These are phyloP conservation scores for Brachirus orientalis DNA, from an alignment of 2,113 vertebrate species.

Conservation along the genomic window DNA sequence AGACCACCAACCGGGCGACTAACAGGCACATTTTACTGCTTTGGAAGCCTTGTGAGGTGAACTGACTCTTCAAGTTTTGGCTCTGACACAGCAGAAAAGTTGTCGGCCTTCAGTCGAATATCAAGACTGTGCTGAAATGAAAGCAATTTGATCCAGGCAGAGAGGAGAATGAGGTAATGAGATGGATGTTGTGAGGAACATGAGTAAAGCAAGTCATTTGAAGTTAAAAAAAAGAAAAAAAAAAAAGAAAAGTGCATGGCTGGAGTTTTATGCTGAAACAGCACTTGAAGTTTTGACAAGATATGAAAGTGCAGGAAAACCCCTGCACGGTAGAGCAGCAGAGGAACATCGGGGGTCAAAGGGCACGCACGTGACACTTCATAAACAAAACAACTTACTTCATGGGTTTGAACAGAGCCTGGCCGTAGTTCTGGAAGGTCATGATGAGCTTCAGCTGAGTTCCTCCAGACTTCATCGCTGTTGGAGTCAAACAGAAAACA, in stretches of 20 bases:
- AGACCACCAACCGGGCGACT: conserved; percentile 21
- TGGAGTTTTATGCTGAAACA: conserved; percentile 46
- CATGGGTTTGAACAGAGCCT: conserved; percentile 98
- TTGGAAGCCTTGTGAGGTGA: conserved; percentile 37
- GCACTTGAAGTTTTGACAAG: conserved; percentile 17
- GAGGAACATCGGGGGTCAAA: neutral
- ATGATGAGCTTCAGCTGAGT: conserved; percentile 99
- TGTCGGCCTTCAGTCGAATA: conserved; percentile 56
- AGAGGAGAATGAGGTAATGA: conserved; percentile 56
- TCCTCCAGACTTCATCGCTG: conserved; percentile 99
- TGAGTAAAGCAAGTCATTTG: conserved; percentile 34
- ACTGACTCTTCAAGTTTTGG: conserved; percentile 47
- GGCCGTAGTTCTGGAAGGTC: conserved; percentile 99
- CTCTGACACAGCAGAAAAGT: conserved; percentile 61
- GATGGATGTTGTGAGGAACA: conserved; percentile 55
- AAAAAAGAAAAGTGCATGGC: conserved; percentile 12
- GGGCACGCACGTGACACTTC: no score
- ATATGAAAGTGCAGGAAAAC: conserved; percentile 7
- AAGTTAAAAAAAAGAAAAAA: conserved; percentile 3
- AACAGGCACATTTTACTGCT: conserved; percentile 48
- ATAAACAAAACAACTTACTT: conserved; percentile 89
- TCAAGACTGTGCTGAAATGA: no score
- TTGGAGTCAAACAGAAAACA: conserved; percentile 43
- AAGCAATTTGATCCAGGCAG: conserved; percentile 41
- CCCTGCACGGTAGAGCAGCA: neutral